Percentiles rank a stretch among this genome's conserved stretches.
Conservation (phyloP, 2,797 vertebrate genomes). For the Phalanger gymnotis region DNA sequence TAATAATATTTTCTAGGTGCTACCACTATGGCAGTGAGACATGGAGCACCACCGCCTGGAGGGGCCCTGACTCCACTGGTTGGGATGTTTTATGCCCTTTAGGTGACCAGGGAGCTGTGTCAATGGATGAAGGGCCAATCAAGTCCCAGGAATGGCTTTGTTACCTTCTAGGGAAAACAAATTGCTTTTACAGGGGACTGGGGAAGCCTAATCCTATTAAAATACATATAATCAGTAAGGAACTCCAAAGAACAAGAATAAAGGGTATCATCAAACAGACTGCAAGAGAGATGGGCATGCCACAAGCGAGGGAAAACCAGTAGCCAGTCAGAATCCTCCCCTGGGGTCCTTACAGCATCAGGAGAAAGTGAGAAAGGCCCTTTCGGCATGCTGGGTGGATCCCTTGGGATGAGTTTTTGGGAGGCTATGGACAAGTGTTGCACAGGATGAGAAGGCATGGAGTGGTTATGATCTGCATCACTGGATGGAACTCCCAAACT, state of each 20-base stretch:
- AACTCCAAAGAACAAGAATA: not conserved
- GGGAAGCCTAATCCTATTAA: not conserved
- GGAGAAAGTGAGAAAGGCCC: not conserved
- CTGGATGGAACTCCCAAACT: not conserved
- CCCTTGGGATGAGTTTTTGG: not conserved
- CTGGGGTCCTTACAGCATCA: not conserved
- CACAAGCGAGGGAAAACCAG: not conserved
- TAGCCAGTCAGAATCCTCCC: not conserved
- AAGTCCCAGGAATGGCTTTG: not conserved
- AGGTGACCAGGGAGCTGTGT: not conserved
- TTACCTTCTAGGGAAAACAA: not conserved
- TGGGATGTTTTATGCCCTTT: not conserved
- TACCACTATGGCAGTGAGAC: not conserved
- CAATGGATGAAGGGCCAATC: not conserved
- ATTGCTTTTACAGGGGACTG: not conserved
- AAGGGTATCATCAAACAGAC: not conserved
- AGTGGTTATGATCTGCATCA: not conserved
- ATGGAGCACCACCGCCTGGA: not conserved
- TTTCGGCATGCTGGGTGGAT: not conserved
- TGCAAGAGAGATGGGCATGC: not conserved
- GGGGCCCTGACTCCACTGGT: not conserved
- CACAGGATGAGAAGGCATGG: not conserved
- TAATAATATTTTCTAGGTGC: not conserved
- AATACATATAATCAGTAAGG: not conserved
- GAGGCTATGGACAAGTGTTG: not conserved